Percentiles rank a stretch among this genome's conserved stretches.
Evolutionary conservation across 2,113 vertebrate species (phyloP).

Genomic region (Albula goreensis): DNA sequence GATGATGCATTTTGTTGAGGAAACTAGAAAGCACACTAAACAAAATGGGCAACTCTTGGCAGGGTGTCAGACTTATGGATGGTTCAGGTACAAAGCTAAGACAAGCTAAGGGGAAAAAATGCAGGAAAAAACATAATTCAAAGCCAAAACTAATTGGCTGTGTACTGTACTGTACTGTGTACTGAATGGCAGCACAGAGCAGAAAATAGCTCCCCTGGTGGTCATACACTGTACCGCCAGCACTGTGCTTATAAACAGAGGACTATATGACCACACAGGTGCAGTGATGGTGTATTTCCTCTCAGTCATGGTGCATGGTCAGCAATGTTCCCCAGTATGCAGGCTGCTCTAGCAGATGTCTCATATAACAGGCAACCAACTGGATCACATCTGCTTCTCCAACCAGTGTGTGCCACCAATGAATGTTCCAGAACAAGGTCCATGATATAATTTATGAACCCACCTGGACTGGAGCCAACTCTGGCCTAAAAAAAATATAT

Average conservation of each 20-base stretch:
- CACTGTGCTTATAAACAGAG: not conserved
- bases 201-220: not conserved
- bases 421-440: conserved; percentile 16
- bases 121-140: not conserved
- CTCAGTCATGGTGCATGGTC: not conserved
- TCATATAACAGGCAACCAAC: not conserved
- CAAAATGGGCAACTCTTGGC: not conserved
- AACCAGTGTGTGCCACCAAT: not conserved
- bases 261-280: not conserved
- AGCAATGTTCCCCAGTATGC: not conserved
- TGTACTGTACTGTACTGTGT: not conserved
- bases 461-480: conserved; percentile 35
- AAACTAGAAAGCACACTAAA: not conserved
- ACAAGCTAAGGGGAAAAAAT: not conserved
- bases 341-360: not conserved
- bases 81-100: not conserved
- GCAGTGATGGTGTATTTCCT: not conserved
- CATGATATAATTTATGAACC: conserved; percentile 32
- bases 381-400: not conserved
- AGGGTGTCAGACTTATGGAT: not conserved
- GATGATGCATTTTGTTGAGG: not conserved
- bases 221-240: not conserved
- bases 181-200: not conserved
- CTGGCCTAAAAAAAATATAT: conserved; percentile 29
- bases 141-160: not conserved